Conservation (phyloP, 1,140 invertebrate species). For the Solen grandis region DNA sequence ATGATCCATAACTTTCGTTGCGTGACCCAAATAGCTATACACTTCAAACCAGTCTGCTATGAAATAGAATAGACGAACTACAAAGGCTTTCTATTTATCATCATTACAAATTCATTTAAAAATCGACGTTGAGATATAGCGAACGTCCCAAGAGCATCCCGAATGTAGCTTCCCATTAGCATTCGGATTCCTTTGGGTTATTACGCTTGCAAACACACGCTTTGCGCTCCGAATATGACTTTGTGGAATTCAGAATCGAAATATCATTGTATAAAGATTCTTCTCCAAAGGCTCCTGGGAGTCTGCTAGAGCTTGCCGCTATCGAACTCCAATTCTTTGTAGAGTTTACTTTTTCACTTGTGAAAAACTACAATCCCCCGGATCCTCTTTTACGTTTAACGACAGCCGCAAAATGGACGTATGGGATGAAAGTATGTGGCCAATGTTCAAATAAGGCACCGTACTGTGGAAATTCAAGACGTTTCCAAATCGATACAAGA, state of each 20-base stretch:
- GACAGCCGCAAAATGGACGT: too few species aligned
- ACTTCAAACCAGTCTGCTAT: not conserved
- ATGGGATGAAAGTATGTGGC: too few species aligned
- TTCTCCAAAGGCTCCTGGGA: slow-evolving; percentile 17
- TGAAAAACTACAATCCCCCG: slow-evolving; percentile 11
- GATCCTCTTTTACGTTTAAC: not conserved
- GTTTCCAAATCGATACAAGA: too few species aligned
- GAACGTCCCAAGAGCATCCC: slow-evolving; percentile 23
- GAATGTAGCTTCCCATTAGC: slow-evolving; percentile 42
- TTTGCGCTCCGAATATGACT: slow-evolving; percentile 1
- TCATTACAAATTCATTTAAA: slow-evolving; percentile 40
- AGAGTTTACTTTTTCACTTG: slow-evolving; percentile 29
- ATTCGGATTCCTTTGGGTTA: slow-evolving; percentile 48
- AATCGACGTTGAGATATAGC: slow-evolving; percentile 38
- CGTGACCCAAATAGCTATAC: not conserved
- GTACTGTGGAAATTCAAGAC: too few species aligned
- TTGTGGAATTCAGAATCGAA: slow-evolving; percentile 45
- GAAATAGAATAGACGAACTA: not conserved
- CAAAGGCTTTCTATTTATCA: slow-evolving; percentile 26
- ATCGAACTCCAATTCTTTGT: slow-evolving; percentile 30
- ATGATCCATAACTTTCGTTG: not conserved
- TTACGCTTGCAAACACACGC: slow-evolving; percentile 49
- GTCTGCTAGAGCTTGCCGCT: slow-evolving; percentile 11
- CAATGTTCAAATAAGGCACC: too few species aligned
- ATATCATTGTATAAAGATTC: slow-evolving; percentile 44